Evolutionary conservation across 2,888 invertebrate genomes (phyloP).

Genomic region (Selenia dentaria): DNA sequence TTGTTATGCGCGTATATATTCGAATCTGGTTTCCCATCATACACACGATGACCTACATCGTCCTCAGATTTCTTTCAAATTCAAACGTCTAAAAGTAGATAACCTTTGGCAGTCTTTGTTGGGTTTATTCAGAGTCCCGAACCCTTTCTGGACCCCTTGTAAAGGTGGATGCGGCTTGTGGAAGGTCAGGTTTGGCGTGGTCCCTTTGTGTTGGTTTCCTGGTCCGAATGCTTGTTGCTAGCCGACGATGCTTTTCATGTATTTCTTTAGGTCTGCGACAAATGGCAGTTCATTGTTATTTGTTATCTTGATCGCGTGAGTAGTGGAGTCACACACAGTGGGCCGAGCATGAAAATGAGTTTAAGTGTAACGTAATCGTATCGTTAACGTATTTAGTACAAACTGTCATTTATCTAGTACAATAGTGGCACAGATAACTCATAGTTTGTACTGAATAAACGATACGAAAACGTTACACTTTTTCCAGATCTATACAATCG

Average conservation of each 20-base stretch:
- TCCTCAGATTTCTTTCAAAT: not conserved
- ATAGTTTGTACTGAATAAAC: too few relatives aligned
- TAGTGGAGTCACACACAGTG: too few relatives aligned
- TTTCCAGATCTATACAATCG: too few relatives aligned
- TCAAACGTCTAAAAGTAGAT: not conserved
- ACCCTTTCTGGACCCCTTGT: not conserved
- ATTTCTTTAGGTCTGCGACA: not conserved
- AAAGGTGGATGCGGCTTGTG: conserved; percentile 4
- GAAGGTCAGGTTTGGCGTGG: conserved; percentile 16
- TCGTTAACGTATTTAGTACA: too few relatives aligned
- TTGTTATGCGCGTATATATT: too few relatives aligned
- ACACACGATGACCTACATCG: conserved; percentile 5
- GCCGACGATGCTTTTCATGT: not conserved
- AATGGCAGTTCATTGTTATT: too few relatives aligned
- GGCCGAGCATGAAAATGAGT: too few relatives aligned
- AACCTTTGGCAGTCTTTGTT: not conserved
- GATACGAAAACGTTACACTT: too few relatives aligned
- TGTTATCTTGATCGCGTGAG: too few relatives aligned
- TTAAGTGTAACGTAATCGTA: too few relatives aligned
- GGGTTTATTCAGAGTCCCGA: not conserved
- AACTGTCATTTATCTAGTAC: too few relatives aligned
- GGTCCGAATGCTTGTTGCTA: conserved; percentile 7
- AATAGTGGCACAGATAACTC: too few relatives aligned
- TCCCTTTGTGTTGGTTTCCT: conserved; percentile 5
- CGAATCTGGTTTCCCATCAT: not conserved